Evolutionary conservation across 2,797 vertebrate species (phyloP), one percentile per base, ranked within the genome.

Genomic region (Trachops cirrhosus): DNA sequence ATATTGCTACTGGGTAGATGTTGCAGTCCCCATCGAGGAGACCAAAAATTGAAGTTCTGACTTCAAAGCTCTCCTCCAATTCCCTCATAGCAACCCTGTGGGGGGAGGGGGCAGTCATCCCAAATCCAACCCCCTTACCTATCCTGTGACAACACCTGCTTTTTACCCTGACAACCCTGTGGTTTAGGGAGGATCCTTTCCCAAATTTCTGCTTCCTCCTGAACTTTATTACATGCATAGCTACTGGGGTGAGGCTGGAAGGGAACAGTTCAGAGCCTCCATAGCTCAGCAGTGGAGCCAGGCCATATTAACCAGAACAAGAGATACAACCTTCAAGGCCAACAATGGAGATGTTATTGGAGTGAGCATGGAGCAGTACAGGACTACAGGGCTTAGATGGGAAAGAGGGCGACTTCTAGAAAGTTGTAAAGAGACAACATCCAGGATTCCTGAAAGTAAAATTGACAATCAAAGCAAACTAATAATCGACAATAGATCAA

Each of bases 1-100:
- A 9, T 22, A 75, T 52, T 9, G 5, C 21, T 89, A 41, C 59
- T 26, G 73, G 29, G 15, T 34, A 68, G 32, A 37, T 52, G 4
- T 87, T 39, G 97, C 1, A 89, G 5, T 26, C 6, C 15, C 16
- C 44, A 67, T 11, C 41, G 39, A 59, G 67, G 14, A 93, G 41
- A 54, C 12, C 18, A 77, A 26, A 93, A 94, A 70, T 44, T 57
- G 19, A 82, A 74, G 3, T 86, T 96, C 91, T 92, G 39, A 83
- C 44, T 62, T 74, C 37, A 86, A 24, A 46, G 26, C 6, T 89
- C 21, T 71, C 7, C 10, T 77, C 59, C 21, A 3, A 5, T 59
- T 21, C 71, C 62, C 21, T 87, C 39, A 34, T 12, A 71, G 29
- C 3, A 34, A 29, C 21, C 29, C n/a, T 3, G 2, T 15, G 16